Evolutionary conservation across 2,797 vertebrate genomes (phyloP).

Genomic region (Neosilurus mollespiculum): DNA sequence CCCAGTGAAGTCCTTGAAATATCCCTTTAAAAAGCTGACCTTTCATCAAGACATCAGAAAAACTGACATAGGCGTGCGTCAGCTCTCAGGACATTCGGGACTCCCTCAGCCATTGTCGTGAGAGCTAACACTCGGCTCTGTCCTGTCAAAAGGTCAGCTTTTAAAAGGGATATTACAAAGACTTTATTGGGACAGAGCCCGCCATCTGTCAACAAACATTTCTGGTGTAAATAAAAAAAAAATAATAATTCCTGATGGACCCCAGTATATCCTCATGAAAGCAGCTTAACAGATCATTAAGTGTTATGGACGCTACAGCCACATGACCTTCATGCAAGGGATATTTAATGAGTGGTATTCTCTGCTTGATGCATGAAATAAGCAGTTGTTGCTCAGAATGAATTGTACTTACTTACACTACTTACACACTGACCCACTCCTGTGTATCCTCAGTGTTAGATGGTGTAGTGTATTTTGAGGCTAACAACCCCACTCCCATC

Average conservation of each 20-base stretch:
- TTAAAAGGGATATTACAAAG: neutral
- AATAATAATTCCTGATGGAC: neutral
- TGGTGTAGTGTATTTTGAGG: neutral
- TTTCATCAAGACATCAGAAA: no score
- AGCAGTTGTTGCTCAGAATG: conserved; percentile 4
- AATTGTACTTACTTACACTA: neutral
- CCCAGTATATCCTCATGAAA: neutral
- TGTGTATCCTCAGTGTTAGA: neutral
- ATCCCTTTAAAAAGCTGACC: no score
- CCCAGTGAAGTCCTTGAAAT: no score
- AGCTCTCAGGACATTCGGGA: no score
- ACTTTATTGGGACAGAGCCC: neutral
- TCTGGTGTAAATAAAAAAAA: neutral
- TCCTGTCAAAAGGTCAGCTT: neutral
- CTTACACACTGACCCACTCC: neutral
- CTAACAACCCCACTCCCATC: no score
- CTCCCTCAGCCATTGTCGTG: no score
- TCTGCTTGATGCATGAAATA: neutral
- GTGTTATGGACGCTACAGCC: neutral
- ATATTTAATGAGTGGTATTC: neutral
- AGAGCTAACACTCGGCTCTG: no score
- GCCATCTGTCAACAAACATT: neutral
- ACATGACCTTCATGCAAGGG: neutral
- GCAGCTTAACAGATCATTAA: neutral
- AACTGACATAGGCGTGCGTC: no score